These are phyloP conservation scores for Porites divaricata DNA, from an alignment of 92 coral and sea anemone genomes.

Conservation along the genomic window DNA sequence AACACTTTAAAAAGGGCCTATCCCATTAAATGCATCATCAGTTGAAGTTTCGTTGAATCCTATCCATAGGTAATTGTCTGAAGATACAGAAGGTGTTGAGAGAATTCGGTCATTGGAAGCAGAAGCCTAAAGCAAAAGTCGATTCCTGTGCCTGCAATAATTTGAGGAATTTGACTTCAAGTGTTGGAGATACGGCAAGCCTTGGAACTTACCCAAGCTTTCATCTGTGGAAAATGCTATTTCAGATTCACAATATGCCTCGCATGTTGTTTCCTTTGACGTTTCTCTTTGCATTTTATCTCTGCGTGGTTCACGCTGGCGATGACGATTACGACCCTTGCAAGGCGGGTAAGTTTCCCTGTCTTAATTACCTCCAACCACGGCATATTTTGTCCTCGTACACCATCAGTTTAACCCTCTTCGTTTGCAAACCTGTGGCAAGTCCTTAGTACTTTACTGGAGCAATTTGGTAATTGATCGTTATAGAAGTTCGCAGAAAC, in stretches of 20 bases:
- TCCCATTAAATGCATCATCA: conserved; percentile 13
- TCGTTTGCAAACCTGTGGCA: neutral
- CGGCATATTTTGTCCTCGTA: neutral
- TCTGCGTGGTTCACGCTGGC: conserved; percentile 37
- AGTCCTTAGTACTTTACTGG: neutral
- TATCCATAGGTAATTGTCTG: conserved; percentile 22
- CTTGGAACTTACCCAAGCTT: neutral
- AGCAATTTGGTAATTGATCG: conserved; percentile 14
- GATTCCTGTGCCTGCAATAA: conserved; percentile 5
- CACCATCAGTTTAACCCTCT: neutral
- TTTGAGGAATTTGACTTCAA: conserved; percentile 12
- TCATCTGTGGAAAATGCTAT: neutral
- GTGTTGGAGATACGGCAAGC: neutral
- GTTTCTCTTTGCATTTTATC: conserved; percentile 4
- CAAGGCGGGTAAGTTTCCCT: conserved; percentile 84
- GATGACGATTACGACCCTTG: conserved; percentile 98
- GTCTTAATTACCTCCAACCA: neutral
- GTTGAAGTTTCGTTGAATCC: conserved; percentile 14
- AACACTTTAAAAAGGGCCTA: conserved; percentile 17
- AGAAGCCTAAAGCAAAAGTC: conserved; percentile 21
- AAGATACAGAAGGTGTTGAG: conserved; percentile 53
- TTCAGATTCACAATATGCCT: neutral
- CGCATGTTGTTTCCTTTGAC: neutral
- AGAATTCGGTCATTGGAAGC: conserved; percentile 23
- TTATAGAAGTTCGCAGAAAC: neutral